phyloP scores from a whole-genome alignment of 37 sponge, comb jelly and placozoan genomes.

The Halichondria panicea region DNA sequence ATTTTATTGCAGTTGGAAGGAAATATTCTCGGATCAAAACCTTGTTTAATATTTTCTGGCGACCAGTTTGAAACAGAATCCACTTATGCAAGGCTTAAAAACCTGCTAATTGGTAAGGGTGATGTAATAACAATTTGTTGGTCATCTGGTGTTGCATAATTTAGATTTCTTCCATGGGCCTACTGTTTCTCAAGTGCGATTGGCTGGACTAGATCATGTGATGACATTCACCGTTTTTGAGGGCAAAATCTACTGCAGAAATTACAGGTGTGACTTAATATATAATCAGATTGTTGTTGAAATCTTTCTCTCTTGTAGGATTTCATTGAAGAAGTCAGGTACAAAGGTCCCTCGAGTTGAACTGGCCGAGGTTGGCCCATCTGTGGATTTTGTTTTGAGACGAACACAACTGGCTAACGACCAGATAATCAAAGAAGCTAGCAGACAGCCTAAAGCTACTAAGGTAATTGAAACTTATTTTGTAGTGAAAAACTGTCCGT shows the following conservation, averaged over 20 bases:
- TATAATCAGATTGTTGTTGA: background rate
- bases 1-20: constrained; percentile 48
- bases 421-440: constrained; percentile 67
- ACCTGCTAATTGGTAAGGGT: constrained; percentile 67
- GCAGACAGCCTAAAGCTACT: constrained; percentile 67
- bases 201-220: constrained; percentile 87
- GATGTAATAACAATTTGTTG: background rate
- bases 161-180: constrained; percentile 87
- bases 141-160: background rate
- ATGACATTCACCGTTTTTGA: constrained; percentile 75
- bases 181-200: constrained; percentile 53
- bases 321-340: constrained; percentile 88
- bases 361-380: constrained; percentile 94
- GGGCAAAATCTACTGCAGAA: constrained; percentile 67
- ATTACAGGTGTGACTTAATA: constrained; percentile 44
- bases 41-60: constrained; percentile 88
- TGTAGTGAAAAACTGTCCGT: background rate
- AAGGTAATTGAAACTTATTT: constrained; percentile 48
- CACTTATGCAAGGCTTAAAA: constrained; percentile 67
- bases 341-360: constrained; percentile 73
- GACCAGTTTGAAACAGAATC: constrained; percentile 81
- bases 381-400: constrained; percentile 72
- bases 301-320: constrained; percentile 20
- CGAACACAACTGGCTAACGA: constrained; percentile 68
- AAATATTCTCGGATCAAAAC: constrained; percentile 75